phyloP scores from a whole-genome alignment of 2,113 vertebrate species.

The Clarias magur region DNA sequence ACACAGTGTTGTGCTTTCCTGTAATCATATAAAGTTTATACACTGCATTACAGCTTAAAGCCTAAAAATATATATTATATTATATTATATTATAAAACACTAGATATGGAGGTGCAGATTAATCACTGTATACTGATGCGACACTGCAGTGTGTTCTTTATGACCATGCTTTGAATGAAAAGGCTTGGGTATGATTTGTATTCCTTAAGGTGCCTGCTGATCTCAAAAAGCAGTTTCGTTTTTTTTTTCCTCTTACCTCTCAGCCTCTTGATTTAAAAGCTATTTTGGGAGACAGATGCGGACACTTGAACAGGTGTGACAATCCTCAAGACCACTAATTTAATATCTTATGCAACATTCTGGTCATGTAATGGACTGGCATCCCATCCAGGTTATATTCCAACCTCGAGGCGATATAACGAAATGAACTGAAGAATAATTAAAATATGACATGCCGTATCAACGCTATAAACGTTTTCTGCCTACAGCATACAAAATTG shows the following conservation, averaged over 20 bases:
- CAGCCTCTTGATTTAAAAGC: background rate
- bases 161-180: background rate
- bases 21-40: background rate
- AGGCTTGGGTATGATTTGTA: background rate
- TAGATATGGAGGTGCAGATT: background rate
- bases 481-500: background rate
- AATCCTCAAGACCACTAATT: background rate
- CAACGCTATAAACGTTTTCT: background rate
- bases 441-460: background rate
- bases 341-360: background rate
- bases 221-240: background rate
- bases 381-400: background rate
- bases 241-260: background rate
- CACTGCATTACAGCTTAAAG: background rate
- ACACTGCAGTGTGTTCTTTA: background rate
- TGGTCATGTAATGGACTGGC: background rate
- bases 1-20: background rate
- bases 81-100: too few relatives aligned
- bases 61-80: too few relatives aligned
- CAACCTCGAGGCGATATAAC: background rate
- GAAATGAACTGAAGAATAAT: background rate
- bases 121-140: background rate
- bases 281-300: constrained; percentile 11
- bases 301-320: background rate
- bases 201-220: background rate